Conservation (phyloP, 2,797 vertebrate species). For the Acridotheres tristis region DNA sequence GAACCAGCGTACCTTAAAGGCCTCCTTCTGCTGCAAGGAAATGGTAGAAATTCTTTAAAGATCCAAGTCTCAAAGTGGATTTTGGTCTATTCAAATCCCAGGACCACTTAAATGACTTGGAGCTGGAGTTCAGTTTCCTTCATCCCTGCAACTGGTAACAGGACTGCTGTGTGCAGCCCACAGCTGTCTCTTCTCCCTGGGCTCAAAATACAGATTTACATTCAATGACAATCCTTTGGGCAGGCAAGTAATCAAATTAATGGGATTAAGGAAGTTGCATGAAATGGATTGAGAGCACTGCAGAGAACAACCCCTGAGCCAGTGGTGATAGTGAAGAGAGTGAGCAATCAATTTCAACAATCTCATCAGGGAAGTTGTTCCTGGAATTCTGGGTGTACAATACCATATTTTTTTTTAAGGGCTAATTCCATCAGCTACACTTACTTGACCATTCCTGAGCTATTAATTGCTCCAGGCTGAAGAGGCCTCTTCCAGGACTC, state of each 20-base stretch:
- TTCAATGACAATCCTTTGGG: background rate
- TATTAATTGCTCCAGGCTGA: background rate
- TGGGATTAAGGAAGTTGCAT: background rate
- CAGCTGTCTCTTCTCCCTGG: background rate
- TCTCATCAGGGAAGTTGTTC: background rate
- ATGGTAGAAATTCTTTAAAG: background rate
- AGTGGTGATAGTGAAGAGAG: background rate
- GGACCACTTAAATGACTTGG: background rate
- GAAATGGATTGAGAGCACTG: background rate
- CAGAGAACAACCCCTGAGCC: background rate
- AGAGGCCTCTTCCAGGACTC: background rate
- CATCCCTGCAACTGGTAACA: background rate
- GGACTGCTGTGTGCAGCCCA: background rate
- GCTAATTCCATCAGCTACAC: background rate
- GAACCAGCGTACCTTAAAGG: conserved; percentile 93
- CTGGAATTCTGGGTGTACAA: background rate
- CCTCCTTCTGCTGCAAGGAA: conserved; percentile 84
- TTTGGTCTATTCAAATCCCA: background rate
- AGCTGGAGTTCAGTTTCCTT: background rate
- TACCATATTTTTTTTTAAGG: background rate
- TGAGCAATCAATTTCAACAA: background rate
- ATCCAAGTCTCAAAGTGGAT: background rate
- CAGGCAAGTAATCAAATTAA: background rate
- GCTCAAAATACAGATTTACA: background rate
- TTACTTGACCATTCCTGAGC: background rate